Evolutionary conservation across 2,113 vertebrate species (phyloP).

Genomic region (Alectura lathami): DNA sequence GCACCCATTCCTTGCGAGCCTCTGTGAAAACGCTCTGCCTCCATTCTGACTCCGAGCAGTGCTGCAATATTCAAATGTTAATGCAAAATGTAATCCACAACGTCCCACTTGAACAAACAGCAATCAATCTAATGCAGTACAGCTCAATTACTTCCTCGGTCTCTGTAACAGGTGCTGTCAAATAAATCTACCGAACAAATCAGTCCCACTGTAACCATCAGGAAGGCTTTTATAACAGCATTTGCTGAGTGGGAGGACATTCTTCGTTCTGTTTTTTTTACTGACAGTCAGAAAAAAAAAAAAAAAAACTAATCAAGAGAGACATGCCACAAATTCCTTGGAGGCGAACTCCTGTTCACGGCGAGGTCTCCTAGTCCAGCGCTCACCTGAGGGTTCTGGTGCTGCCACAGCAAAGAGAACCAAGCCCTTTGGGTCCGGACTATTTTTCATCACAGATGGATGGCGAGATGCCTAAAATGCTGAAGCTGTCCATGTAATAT

Average conservation of each 20-base stretch:
- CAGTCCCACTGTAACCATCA: constrained; percentile 27
- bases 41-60: neutral
- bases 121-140: constrained; percentile 25
- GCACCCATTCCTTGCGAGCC: neutral
- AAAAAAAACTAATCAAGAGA: neutral
- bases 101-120: constrained; percentile 34
- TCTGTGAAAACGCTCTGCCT: neutral
- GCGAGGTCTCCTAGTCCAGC: neutral
- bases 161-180: constrained; percentile 54
- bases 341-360: neutral
- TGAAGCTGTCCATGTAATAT: neutral
- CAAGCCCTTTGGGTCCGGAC: neutral
- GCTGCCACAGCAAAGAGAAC: neutral
- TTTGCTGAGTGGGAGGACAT: constrained; percentile 59
- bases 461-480: neutral
- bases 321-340: neutral
- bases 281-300: constrained; percentile 11
- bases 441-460: neutral
- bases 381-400: neutral
- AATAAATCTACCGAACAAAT: constrained; percentile 40
- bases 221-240: constrained; percentile 46
- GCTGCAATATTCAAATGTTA: neutral
- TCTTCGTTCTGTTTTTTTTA: neutral
- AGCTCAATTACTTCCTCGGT: constrained; percentile 26
- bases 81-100: neutral